Percentiles rank a stretch among this genome's conserved stretches.
Evolutionary conservation across 2,797 vertebrate species (phyloP).

Genomic region (Psittacula derbiana): DNA sequence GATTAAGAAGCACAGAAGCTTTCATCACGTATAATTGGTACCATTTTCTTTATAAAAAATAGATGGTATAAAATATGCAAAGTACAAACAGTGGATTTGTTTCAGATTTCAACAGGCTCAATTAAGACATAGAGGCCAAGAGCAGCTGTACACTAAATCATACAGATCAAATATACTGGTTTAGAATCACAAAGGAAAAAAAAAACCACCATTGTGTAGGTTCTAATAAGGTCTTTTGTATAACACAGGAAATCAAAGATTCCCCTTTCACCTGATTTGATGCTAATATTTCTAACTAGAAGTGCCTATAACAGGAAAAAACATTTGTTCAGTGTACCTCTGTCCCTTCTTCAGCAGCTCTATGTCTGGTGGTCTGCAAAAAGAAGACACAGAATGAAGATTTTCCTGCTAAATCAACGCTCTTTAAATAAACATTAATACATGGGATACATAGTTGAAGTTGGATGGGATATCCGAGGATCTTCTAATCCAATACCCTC

Average conservation of each 20-base stretch:
- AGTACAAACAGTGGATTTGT: conserved; percentile 70
- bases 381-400: conserved; percentile 46
- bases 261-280: conserved; percentile 28
- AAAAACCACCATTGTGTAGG: not conserved
- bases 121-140: conserved; percentile 81
- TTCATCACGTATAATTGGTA: conserved; percentile 78
- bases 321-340: conserved; percentile 74
- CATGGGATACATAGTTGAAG: not conserved
- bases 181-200: conserved; percentile 62
- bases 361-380: conserved; percentile 82
- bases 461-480: not conserved
- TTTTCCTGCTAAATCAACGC: not conserved
- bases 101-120: conserved; percentile 85
- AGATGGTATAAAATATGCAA: conserved; percentile 39
- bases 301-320: not conserved
- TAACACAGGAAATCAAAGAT: conserved; percentile 60
- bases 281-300: conserved; percentile 17
- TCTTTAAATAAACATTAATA: not conserved
- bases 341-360: conserved; percentile 85
- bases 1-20: conserved; percentile 55
- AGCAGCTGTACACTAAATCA: conserved; percentile 93
- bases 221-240: conserved; percentile 32
- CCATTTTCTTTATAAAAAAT: conserved; percentile 48
- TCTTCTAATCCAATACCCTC: not conserved
- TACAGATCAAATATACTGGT: conserved; percentile 84